A percentile compares a stretch with the other conserved stretches of the same genome.
Conservation (phyloP, 37 sponge, comb jelly and placozoan species). For the Dysidea cf. avara region DNA sequence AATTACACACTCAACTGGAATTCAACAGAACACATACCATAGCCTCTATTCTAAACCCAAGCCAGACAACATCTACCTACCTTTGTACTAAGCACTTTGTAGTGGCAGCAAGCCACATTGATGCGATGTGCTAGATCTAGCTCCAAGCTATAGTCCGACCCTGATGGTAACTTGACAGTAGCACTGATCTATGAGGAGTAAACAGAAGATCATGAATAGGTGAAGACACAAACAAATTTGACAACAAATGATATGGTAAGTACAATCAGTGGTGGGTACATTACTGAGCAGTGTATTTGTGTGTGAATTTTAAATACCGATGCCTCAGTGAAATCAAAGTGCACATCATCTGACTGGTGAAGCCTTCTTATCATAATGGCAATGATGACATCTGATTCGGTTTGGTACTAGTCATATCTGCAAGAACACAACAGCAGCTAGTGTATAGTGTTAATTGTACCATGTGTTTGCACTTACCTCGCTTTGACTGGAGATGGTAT, state of each 20-base stretch:
- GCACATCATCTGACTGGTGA: conserved; percentile 8
- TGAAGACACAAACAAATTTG: no score
- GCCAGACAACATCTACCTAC: background rate
- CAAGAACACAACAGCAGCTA: background rate
- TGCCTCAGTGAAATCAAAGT: conserved; percentile 1
- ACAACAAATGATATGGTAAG: no score
- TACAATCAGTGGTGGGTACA: no score
- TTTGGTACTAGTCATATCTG: conserved; percentile 59
- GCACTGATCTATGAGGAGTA: conserved; percentile 22
- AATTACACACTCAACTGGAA: background rate
- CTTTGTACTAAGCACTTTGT: conserved; percentile 36
- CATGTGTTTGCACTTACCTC: no score
- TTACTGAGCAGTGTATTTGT: no score
- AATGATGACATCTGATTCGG: conserved; percentile 14
- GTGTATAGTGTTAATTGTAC: no score
- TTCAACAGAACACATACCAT: conserved; percentile 29
- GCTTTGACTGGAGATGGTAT: no score
- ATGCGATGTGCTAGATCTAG: conserved; percentile 25
- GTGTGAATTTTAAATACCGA: background rate
- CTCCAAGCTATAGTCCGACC: conserved; percentile 17
- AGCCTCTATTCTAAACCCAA: no score
- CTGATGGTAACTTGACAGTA: conserved; percentile 10
- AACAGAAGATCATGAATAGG: no score
- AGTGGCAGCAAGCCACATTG: background rate
- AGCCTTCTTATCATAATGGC: background rate